These are phyloP conservation scores for Cetonia aurata DNA, from an alignment of 2,888 invertebrate species.

Conservation along the genomic window DNA sequence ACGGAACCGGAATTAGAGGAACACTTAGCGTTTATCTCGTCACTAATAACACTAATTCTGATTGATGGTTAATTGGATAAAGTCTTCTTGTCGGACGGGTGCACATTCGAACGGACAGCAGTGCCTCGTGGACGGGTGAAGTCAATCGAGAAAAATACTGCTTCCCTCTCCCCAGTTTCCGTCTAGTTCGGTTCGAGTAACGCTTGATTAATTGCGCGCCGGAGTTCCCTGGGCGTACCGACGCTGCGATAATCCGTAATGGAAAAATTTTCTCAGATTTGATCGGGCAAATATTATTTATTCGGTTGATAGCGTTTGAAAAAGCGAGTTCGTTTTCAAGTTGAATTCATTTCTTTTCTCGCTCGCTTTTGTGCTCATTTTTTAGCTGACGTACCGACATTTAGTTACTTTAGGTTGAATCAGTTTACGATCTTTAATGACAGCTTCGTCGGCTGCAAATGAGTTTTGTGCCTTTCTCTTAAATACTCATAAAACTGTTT, in stretches of 20 bases:
- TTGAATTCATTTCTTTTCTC: too few species aligned
- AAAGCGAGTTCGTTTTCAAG: too few species aligned
- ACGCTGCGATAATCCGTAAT: slow-evolving; percentile 23
- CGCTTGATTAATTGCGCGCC: slow-evolving; percentile 33
- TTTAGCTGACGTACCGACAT: too few species aligned
- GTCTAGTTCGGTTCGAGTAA: slow-evolving; percentile 8
- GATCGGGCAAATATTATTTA: slow-evolving; percentile 28
- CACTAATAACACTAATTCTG: slow-evolving; percentile 64
- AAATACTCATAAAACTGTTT: too few species aligned
- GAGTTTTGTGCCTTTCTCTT: too few species aligned
- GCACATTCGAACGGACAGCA: slow-evolving; percentile 39
- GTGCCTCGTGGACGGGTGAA: slow-evolving; percentile 9
- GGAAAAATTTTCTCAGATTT: slow-evolving; percentile 25
- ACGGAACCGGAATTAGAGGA: slow-evolving; percentile 53
- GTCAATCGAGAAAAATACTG: slow-evolving; percentile 43
- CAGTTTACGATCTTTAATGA: too few species aligned
- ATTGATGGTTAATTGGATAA: slow-evolving; percentile 65
- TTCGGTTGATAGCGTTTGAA: neutral
- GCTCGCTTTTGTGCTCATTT: too few species aligned
- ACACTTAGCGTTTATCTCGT: slow-evolving; percentile 61
- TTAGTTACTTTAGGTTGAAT: too few species aligned
- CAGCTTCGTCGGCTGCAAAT: too few species aligned
- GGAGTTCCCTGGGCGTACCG: slow-evolving; percentile 10
- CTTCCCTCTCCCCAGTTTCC: neutral
- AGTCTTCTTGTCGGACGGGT: slow-evolving; percentile 48